Evolutionary conservation across 2,888 invertebrate species (phyloP).

Genomic region (Molanna angustata): DNA sequence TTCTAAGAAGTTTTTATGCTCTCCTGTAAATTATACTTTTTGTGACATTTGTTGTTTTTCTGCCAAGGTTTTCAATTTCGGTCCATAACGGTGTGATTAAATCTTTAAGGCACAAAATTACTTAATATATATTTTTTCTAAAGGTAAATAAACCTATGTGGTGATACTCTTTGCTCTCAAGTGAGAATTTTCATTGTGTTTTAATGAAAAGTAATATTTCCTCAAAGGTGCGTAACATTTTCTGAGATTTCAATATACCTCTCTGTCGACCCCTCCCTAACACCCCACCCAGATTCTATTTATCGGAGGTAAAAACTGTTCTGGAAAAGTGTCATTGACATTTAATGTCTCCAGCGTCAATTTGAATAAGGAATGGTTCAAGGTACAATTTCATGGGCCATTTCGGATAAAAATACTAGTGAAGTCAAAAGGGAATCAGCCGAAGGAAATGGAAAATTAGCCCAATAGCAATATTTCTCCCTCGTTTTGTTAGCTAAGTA

Average conservation of each 20-base stretch:
- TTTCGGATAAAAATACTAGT: constrained; percentile 10
- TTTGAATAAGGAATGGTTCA: constrained; percentile 6
- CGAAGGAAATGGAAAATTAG: constrained; percentile 13
- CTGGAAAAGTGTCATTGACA: constrained; percentile 3
- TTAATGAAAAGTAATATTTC: no score
- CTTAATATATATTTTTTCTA: no score
- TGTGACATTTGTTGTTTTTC: no score
- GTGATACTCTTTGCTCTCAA: no score
- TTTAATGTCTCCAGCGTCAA: constrained; percentile 9
- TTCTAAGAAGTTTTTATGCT: no score
- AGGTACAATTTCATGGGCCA: constrained; percentile 9
- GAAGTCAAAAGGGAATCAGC: not conserved
- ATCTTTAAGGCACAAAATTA: no score
- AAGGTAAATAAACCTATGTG: no score
- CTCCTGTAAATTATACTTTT: no score
- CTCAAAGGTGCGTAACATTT: no score
- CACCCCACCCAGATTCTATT: not conserved
- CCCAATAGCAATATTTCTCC: constrained; percentile 11
- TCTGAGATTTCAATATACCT: not conserved
- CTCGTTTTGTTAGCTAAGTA: not conserved
- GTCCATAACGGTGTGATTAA: no score
- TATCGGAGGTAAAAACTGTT: not conserved
- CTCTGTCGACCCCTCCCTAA: not conserved
- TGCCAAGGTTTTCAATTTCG: no score
- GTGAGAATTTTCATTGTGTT: no score